Percentiles rank a stretch among this genome's conserved stretches.
Conservation (phyloP, 1,140 invertebrate genomes). For the Tetragonula clypearis region DNA sequence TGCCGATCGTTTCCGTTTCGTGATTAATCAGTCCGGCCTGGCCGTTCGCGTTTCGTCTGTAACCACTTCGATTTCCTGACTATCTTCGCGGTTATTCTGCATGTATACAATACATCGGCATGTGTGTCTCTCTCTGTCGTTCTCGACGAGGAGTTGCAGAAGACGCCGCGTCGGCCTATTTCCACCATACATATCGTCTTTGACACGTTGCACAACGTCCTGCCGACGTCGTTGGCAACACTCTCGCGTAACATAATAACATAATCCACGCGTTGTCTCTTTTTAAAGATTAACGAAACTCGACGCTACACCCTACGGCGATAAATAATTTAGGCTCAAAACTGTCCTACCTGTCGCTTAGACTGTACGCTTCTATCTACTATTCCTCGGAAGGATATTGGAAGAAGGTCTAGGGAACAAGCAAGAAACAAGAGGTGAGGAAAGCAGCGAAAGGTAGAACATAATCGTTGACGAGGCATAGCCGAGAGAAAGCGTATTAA, state of each 20-base stretch:
- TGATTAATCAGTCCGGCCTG: slow-evolving; percentile 34
- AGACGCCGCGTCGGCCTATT: not conserved
- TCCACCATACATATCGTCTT: not conserved
- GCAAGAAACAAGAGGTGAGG: not conserved
- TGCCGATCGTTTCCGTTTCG: slow-evolving; percentile 42
- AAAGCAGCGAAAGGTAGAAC: not conserved
- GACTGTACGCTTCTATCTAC: slow-evolving; percentile 9
- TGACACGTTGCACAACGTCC: slow-evolving; percentile 1
- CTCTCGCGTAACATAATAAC: slow-evolving; percentile 49
- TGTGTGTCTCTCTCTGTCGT: not conserved
- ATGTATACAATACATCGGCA: not conserved
- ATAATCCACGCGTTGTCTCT: slow-evolving; percentile 46
- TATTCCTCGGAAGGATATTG: slow-evolving; percentile 39
- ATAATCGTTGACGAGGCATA: not conserved
- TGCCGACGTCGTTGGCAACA: not conserved
- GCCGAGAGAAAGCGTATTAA: slow-evolving; percentile 18
- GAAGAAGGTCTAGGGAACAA: not conserved
- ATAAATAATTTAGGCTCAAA: slow-evolving; percentile 65
- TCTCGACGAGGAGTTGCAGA: not conserved
- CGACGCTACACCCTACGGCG: slow-evolving; percentile 44
- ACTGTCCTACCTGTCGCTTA: slow-evolving; percentile 48
- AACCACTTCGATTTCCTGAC: slow-evolving; percentile 17
- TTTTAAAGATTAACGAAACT: slow-evolving; percentile 60
- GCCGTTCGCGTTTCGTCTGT: slow-evolving; percentile 15
- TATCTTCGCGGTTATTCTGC: slow-evolving; percentile 4